Conservation (phyloP, 2,888 invertebrate species). For the Hirtodrosophila histrioides region DNA sequence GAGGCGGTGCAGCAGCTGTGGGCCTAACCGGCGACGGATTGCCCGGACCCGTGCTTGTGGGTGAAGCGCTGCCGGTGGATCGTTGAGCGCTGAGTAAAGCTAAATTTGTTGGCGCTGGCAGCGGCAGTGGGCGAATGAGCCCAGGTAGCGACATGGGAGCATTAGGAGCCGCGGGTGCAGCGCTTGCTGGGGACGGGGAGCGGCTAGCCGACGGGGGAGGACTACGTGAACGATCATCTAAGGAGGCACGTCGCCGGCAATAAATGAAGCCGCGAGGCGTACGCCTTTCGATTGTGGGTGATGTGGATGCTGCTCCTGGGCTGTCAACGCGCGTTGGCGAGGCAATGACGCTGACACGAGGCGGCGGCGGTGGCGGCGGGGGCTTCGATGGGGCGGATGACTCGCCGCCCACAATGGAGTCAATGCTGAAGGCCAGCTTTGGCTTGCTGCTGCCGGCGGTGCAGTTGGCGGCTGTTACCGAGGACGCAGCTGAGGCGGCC, state of each 20-base stretch:
- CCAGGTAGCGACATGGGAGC: constrained; percentile 65
- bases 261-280: constrained; percentile 75
- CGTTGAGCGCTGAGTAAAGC: constrained; percentile 64
- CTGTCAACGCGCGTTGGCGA: constrained; percentile 76
- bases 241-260: constrained; percentile 73
- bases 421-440: constrained; percentile 97
- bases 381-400: constrained; percentile 30
- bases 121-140: constrained; percentile 83
- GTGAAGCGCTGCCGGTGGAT: constrained; percentile 52
- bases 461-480: constrained; percentile 57
- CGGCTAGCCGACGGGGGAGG: constrained; percentile 58
- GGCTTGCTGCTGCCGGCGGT: constrained; percentile 88
- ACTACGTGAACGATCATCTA: constrained; percentile 68
- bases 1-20: constrained; percentile 80
- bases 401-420: constrained; percentile 92
- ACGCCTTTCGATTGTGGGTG: constrained; percentile 57
- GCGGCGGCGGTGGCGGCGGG: constrained; percentile 29
- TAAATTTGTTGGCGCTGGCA: constrained; percentile 77
- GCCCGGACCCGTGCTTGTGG: constrained; percentile 35
- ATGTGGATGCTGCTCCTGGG: constrained; percentile 50
- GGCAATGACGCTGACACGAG: constrained; percentile 64
- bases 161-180: constrained; percentile 21
- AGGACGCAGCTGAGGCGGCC: constrained; percentile 55
- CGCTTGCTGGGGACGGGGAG: constrained; percentile 51
- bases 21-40: constrained; percentile 54